Base-by-base conservation (phyloP, 2,888 invertebrate genomes). In the Catotricha subobsoleta region DNA sequence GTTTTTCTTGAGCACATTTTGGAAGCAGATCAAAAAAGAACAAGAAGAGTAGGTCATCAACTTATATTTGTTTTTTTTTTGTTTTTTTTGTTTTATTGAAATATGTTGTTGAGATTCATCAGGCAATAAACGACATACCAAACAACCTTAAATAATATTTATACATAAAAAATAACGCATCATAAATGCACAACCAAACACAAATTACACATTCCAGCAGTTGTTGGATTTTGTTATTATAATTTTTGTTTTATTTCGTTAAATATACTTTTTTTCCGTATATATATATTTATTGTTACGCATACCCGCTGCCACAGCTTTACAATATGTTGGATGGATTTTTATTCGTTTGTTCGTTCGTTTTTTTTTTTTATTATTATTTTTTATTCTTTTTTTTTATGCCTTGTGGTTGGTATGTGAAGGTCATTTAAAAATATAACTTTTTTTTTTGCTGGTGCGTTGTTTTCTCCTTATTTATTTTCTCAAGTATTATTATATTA, bases 161-260 rank as follows among this genome's bases (percentile, higher is more conserved):
- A n/a, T 23, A 5, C 20, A 23, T 25, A 34, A 36, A 7, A 21
- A 36, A 23, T 36, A 21, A 35, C 23, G 35, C 35, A 23, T 23
- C 23, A 20, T 21, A 20, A 35, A 23, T 21, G 20, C 35, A 36
- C 25, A 23, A 36, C n/a, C n/a, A 21, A 33, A 33, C 18, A 19
- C 33, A 33, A 13, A 34, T 34, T 21, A 10, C 21, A 36, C 36
- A 36, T 36, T 36, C 36, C 36, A 36, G 36, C 36, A 36, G 36
- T 23, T 36, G 36, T 36, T 36, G 36, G 34, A 21, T 34, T 34
- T 34, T n/a, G 21, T 20, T 34, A 21, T 10, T 20, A 20, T 33
- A 19, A n/a, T 13, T 21, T 34, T 21, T 29, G 7, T 29, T 6
- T 12, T 10, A 4, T 29, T 29, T n/a, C n/a, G n/a, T n/a, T n/a